A percentile compares a stretch with the other conserved stretches of the same genome.
phyloP scores from a whole-genome alignment of 2,888 invertebrate species.

The Morpho deidamia region DNA sequence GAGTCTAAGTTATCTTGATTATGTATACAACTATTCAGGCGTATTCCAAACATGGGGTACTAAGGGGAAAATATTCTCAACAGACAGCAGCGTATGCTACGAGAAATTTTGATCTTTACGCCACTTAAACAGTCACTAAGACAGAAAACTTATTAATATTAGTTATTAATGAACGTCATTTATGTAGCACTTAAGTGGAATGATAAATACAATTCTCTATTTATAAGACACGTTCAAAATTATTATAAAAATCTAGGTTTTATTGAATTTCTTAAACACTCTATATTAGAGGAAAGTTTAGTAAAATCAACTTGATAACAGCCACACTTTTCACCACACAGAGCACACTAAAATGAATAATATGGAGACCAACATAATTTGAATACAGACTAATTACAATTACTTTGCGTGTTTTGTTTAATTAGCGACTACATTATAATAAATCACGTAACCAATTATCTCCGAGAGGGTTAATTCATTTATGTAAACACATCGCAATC shows the following conservation, averaged over 20 bases:
- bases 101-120: no score
- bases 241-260: no score
- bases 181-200: no score
- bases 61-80: background rate
- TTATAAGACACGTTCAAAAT: no score
- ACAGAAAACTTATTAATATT: no score
- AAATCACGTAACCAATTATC: constrained; percentile 11
- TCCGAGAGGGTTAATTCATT: constrained; percentile 15
- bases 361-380: background rate
- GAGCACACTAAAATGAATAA: background rate
- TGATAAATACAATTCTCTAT: no score
- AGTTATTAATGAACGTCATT: no score
- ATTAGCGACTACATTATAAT: constrained; percentile 11
- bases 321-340: background rate
- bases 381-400: constrained; percentile 7
- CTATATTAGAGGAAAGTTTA: no score
- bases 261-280: no score
- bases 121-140: no score
- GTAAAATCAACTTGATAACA: background rate
- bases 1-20: constrained; percentile 28
- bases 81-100: no score
- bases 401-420: constrained; percentile 3
- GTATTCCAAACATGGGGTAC: background rate
- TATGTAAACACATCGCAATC: constrained; percentile 32
- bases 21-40: constrained; percentile 3